Evolutionary conservation across 2,113 vertebrate genomes (phyloP).

Genomic region (Ahaetulla prasina): DNA sequence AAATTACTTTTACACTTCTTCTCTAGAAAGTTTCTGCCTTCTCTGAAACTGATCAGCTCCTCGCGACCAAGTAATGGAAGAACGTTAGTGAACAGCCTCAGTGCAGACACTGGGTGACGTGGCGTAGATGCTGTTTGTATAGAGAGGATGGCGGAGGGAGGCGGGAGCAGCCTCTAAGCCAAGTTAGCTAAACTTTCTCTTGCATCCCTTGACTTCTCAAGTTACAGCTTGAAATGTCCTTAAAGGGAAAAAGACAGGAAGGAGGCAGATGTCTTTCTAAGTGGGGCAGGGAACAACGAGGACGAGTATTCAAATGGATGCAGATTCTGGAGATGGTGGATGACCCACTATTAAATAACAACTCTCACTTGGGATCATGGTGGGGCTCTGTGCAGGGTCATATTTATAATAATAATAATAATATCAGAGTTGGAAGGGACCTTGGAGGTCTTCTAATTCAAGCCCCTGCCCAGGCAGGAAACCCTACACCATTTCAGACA

Average conservation of each 20-base stretch:
- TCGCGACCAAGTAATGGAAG: background rate
- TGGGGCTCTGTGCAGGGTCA: background rate
- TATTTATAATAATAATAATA: too few relatives aligned
- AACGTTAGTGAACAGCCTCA: slow-evolving; percentile 14
- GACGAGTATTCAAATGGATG: background rate
- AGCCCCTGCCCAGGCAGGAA: too few relatives aligned
- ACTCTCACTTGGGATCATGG: background rate
- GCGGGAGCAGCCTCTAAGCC: slow-evolving; percentile 47
- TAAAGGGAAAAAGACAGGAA: slow-evolving; percentile 41
- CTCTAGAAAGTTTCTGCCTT: background rate
- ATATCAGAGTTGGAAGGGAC: too few relatives aligned
- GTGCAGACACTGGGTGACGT: slow-evolving; percentile 55
- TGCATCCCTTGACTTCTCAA: slow-evolving; percentile 50
- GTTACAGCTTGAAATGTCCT: slow-evolving; percentile 54
- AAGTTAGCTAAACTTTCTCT: slow-evolving; percentile 37
- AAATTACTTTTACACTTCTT: background rate
- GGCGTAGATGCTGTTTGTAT: slow-evolving; percentile 56
- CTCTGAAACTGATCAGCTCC: background rate
- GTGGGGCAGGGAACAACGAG: background rate
- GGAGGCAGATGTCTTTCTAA: slow-evolving; percentile 7
- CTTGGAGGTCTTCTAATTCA: too few relatives aligned
- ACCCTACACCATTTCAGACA: too few relatives aligned
- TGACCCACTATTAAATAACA: background rate
- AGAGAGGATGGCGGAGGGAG: slow-evolving; percentile 56
- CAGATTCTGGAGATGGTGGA: background rate